A percentile compares a stretch with the other conserved stretches of the same genome.
phyloP scores from a whole-genome alignment of 2,113 vertebrate species.

The Meriones unguiculatus region DNA sequence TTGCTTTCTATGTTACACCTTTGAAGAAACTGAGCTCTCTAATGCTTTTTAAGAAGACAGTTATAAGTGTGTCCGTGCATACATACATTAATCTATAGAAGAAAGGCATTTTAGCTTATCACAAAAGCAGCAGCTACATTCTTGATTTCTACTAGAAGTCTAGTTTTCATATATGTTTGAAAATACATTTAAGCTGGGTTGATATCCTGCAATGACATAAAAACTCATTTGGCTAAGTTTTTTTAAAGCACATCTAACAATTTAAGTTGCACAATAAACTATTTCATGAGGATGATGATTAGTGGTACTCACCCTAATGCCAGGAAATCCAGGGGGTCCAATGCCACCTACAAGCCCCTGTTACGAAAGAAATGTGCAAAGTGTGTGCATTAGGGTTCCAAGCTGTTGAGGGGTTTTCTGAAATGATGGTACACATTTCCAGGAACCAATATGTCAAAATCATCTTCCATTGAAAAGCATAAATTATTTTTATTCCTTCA shows the following conservation, averaged over 20 bases:
- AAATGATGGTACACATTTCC: background rate
- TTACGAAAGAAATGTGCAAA: conserved; percentile 62
- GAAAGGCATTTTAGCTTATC: conserved; percentile 12
- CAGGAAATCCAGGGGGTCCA: conserved; percentile 96
- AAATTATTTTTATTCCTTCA: background rate
- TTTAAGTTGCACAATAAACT: conserved; percentile 36
- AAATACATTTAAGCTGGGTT: conserved; percentile 15
- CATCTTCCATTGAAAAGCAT: background rate
- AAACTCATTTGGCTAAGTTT: conserved; percentile 40
- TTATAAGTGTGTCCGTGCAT: background rate
- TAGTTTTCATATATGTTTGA: background rate
- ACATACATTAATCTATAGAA: background rate
- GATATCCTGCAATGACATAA: background rate
- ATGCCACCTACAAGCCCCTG: conserved; percentile 94
- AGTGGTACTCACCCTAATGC: conserved; percentile 93
- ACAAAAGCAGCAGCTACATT: background rate
- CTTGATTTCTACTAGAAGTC: background rate
- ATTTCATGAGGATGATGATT: conserved; percentile 27
- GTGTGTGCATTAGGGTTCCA: conserved; percentile 30
- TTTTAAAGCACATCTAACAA: background rate
- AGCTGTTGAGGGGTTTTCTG: background rate
- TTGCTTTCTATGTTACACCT: background rate
- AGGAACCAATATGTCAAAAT: background rate
- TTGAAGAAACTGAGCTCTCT: background rate
- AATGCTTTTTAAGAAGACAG: background rate